These are phyloP conservation scores for Poeciliopsis gracilis DNA, from an alignment of 2,797 vertebrate genomes.

Conservation along the genomic window DNA sequence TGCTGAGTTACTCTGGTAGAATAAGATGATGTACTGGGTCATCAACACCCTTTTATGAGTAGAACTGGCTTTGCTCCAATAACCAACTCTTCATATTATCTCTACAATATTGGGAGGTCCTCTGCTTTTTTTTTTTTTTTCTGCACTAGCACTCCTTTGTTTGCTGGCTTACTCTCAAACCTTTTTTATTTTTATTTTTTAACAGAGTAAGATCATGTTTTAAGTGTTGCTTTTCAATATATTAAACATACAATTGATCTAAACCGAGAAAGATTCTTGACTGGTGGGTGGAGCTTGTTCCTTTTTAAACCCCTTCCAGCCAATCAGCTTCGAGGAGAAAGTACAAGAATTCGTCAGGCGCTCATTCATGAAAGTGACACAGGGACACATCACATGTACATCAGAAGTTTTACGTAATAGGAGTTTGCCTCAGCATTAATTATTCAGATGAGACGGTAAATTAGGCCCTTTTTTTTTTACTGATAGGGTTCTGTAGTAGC, in stretches of 20 bases:
- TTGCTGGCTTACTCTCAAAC: conserved; percentile 41
- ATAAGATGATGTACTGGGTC: conserved; percentile 65
- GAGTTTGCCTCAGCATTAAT: not conserved
- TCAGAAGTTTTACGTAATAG: too few relatives aligned
- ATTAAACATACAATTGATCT: not conserved
- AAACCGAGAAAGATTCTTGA: too few relatives aligned
- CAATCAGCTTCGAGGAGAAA: too few relatives aligned
- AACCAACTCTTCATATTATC: conserved; percentile 62
- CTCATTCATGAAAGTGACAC: too few relatives aligned
- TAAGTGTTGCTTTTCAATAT: conserved; percentile 4
- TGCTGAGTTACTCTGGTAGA: conserved; percentile 57
- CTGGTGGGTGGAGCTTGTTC: too few relatives aligned
- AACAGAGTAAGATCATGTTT: conserved; percentile 24
- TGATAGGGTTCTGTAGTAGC: too few relatives aligned
- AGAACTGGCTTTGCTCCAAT: conserved; percentile 64
- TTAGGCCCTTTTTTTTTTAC: not conserved
- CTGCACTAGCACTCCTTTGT: conserved; percentile 19
- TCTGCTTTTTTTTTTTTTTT: conserved; percentile 31
- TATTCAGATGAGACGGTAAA: not conserved
- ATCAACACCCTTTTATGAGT: conserved; percentile 65
- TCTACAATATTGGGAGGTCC: conserved; percentile 23
- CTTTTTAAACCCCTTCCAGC: too few relatives aligned
- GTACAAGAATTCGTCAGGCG: too few relatives aligned
- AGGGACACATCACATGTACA: too few relatives aligned
- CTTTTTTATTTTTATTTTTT: conserved; percentile 44